Evolutionary conservation across 1,140 invertebrate genomes (phyloP), one percentile per base, ranked within the genome.

Genomic region (Ctenoplectra terminalis): DNA sequence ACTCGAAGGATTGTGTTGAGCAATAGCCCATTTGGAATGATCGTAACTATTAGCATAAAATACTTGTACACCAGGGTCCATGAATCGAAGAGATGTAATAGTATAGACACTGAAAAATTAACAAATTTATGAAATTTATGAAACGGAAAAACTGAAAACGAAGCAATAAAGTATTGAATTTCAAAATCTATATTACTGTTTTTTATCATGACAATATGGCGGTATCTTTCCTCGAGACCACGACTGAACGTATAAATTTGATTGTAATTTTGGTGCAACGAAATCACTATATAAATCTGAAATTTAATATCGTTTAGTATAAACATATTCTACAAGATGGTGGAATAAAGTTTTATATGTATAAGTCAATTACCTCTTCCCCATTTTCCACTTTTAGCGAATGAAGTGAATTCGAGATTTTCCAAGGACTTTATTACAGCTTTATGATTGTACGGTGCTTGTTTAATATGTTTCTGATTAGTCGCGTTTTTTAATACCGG

Each of bases 1-100:
- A 92, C 92, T 0, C n/a, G n/a, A n/a, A n/a, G n/a, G n/a, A n/a
- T n/a, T n/a, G n/a, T n/a, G n/a, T n/a, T n/a, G n/a, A n/a, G 96
- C 95, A 5, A 98, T 95, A 0, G 97, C 97, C 98, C 98, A 99
- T 93, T 99, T 99, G 0, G 98, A 97, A 93, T 99, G 98, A 93
- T 99, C 98, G 60, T 95, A 94, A 34, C 95, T 95, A 2, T 95
- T 96, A n/a, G 95, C 95, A 90, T 98, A 98, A 34, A 63, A 96
- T 94, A 72, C 95, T 92, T 2, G 94, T 15, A 93, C 90, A 0
- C 92, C 87, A 29, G n/a, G n/a, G n/a, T n/a, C n/a, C n/a, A n/a
- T n/a, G n/a, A 96, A 93, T 77, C 94, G 92, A 15, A 97, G 92
- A 1, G 95, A 93, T 83, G 96, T 90, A 31, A 98, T 94, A 89